Evolutionary conservation across 2,888 invertebrate species (phyloP), one percentile per base, ranked within the genome.

Genomic region (Caradrina clavipalpis): DNA sequence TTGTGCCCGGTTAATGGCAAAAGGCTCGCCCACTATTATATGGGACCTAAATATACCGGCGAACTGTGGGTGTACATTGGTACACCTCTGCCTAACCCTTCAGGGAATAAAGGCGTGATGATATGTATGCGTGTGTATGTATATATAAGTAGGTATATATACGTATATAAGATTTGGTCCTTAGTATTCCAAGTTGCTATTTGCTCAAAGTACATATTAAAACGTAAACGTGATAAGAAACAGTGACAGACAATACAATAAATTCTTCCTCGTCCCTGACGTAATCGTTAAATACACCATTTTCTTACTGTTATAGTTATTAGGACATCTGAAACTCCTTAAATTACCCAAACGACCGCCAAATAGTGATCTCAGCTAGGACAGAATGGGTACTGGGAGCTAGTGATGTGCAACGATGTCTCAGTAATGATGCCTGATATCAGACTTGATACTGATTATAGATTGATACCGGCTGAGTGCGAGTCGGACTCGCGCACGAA

Each of bases 231-330:
- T 45, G 45, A 45, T 45, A 45, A 45, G 45, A 45, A 45, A 45
- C 45, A 45, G 45, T 0, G 45, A 45, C 17, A 17, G 45, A 45
- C 17, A 17, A 45, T 45, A 17, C 45, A 51, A 61, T 61, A 51
- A 61, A 51, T 51, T 22, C 10, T 11, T 45, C 22, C 21, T 7
- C 21, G 39, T 21, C 51, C 54, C 10, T 15, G 22, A 55, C 47
- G 47, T 47, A 50, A 67, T 67, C 67, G 50, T 67, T 67, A 60
- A 56, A 67, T 67, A 50, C 55, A 8, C 67, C 22, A 60, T 67
- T 60, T 60, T 56, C 67, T 50, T 22, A 67, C 55, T 67, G 67
- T 61, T 61, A 56, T 68, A 61, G 61, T 68, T 61, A 68, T 61
- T 61, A 60, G 60, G 56, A 39, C 49, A 68, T 66, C 59, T 45